Conservation (phyloP, 2,797 vertebrate species). For the Carcharodon carcharias region DNA sequence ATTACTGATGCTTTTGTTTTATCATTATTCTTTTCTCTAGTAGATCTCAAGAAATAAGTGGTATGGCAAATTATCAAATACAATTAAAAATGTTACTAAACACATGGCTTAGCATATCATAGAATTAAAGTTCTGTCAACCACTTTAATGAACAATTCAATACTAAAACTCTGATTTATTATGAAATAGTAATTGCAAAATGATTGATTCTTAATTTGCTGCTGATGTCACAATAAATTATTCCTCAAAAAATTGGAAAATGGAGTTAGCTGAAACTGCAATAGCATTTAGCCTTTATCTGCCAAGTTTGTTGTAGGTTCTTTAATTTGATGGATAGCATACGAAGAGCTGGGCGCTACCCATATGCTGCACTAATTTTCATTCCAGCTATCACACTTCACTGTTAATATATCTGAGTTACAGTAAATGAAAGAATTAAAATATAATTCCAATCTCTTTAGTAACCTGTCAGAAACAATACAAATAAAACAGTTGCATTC, state of each 20-base stretch:
- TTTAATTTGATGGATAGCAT: neutral
- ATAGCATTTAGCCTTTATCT: neutral
- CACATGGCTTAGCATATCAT: neutral
- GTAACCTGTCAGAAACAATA: neutral
- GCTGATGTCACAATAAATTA: neutral
- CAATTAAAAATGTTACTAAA: neutral
- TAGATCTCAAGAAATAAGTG: neutral
- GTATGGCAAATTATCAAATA: neutral
- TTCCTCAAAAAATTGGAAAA: neutral
- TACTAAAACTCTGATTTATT: neutral
- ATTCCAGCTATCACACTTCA: neutral
- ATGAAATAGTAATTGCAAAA: neutral
- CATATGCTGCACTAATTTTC: conserved; percentile 18
- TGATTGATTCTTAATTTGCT: conserved; percentile 26
- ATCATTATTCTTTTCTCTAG: neutral
- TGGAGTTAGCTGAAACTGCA: neutral
- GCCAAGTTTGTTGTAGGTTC: neutral
- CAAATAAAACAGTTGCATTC: conserved; percentile 9
- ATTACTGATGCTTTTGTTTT: neutral
- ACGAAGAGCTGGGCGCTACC: conserved; percentile 6
- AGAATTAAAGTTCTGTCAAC: neutral
- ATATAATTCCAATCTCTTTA: neutral
- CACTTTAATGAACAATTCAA: neutral
- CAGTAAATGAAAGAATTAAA: neutral
- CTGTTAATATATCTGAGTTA: neutral